Evolutionary conservation across 2,113 vertebrate genomes (phyloP).

Genomic region (Peromyscus leucopus): DNA sequence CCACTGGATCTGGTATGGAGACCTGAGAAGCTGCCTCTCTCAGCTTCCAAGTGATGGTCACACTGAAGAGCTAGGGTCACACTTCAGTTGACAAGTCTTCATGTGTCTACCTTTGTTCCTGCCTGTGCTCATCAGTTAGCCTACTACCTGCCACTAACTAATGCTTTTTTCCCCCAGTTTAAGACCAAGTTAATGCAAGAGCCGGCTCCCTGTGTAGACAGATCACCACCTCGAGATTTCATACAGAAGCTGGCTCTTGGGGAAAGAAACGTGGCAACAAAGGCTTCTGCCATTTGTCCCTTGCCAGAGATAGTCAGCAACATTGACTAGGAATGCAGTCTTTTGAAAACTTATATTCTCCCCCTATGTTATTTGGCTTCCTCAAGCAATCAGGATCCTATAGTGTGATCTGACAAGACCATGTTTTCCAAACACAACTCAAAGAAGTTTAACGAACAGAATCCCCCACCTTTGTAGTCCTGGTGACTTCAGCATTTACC

Average conservation of each 20-base stretch:
- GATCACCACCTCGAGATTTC: background rate
- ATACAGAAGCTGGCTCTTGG: background rate
- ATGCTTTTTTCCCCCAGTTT: background rate
- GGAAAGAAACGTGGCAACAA: background rate
- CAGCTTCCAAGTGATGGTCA: background rate
- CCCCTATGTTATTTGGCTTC: background rate
- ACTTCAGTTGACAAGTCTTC: background rate
- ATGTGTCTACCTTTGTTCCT: background rate
- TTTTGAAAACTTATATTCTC: constrained; percentile 57
- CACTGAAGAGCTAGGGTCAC: background rate
- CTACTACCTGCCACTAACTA: background rate
- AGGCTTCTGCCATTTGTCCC: background rate
- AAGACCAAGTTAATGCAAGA: background rate
- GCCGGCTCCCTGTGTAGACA: background rate
- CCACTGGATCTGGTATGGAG: background rate
- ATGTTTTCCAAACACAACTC: background rate
- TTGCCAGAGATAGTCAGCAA: constrained; percentile 1
- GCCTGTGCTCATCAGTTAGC: background rate
- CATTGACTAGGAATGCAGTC: background rate
- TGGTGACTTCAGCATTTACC: constrained; percentile 58
- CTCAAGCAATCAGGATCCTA: background rate
- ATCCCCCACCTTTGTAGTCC: background rate
- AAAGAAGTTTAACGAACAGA: background rate
- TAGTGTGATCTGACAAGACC: background rate
- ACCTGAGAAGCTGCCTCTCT: background rate